A percentile compares a stretch with the other conserved stretches of the same genome.
These are phyloP conservation scores for Globodera ellingtonae DNA, from an alignment of 1,140 invertebrate species.

Conservation along the genomic window DNA sequence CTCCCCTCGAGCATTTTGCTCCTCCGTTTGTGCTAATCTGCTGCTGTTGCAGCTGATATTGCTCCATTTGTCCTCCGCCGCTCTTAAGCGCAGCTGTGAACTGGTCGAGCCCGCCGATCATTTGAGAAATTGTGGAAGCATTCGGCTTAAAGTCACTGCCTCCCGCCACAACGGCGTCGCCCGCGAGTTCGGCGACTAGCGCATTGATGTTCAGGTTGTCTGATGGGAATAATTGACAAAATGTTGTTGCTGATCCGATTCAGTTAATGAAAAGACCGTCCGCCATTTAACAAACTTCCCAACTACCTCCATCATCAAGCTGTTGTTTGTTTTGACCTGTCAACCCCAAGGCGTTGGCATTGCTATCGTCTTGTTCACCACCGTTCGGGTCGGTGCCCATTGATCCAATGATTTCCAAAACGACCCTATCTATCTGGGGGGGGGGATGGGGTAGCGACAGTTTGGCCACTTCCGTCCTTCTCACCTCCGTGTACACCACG, in stretches of 20 bases:
- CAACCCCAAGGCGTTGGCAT: background rate
- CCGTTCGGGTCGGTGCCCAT: conserved; percentile 3
- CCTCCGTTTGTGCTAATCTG: background rate
- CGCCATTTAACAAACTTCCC: background rate
- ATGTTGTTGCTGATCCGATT: too few species aligned
- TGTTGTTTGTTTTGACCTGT: background rate
- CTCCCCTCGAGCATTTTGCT: background rate
- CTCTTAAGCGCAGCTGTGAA: background rate
- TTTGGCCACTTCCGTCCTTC: background rate
- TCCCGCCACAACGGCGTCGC: background rate
- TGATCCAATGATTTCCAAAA: conserved; percentile 22
- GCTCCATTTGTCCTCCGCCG: background rate
- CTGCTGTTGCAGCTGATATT: background rate
- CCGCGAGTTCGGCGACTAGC: background rate
- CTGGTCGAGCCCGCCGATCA: background rate
- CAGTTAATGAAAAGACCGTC: too few species aligned
- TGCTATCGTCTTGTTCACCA: background rate
- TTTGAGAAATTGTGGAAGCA: background rate
- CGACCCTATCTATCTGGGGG: conserved; percentile 19
- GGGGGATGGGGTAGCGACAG: background rate
- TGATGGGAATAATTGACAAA: background rate
- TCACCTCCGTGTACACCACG: conserved; percentile 26
- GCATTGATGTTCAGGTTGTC: background rate
- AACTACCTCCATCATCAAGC: background rate
- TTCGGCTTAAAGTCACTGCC: background rate